Evolutionary conservation across 1,140 invertebrate genomes (phyloP).

Genomic region (Pemphigus obesinymphae): DNA sequence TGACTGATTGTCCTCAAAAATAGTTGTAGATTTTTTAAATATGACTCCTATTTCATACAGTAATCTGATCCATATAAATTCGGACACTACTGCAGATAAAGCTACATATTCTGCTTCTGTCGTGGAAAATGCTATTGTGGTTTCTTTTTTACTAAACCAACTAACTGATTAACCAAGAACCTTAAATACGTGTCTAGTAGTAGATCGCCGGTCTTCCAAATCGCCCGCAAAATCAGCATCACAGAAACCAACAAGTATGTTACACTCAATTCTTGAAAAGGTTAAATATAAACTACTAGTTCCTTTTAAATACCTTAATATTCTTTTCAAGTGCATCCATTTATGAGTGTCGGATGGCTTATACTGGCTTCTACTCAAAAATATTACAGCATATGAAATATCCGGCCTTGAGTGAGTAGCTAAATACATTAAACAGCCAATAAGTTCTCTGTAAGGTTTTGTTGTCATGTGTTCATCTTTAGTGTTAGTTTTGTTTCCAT

Average conservation of each 20-base stretch:
- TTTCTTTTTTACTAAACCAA: too few species aligned
- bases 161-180: too few species aligned
- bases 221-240: too few species aligned
- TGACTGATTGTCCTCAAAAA: not conserved
- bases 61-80: too few species aligned
- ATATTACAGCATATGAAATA: not conserved
- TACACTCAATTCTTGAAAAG: not conserved
- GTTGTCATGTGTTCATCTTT: not conserved
- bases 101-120: too few species aligned
- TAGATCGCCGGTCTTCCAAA: too few species aligned
- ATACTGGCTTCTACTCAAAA: not conserved
- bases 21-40: not conserved
- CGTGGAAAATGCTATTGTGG: too few species aligned
- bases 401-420: slow-evolving; percentile 2
- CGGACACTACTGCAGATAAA: too few species aligned
- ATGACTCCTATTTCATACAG: not conserved
- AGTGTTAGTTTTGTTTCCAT: not conserved
- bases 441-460: not conserved
- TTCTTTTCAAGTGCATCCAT: slow-evolving; percentile 5
- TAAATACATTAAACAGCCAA: slow-evolving; percentile 13
- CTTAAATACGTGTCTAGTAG: too few species aligned
- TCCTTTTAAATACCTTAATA: slow-evolving; percentile 16
- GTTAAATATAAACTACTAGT: not conserved
- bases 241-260: too few species aligned
- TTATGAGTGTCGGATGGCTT: not conserved